These are phyloP conservation scores for Gallinago undulata DNA, from an alignment of 2,113 vertebrate genomes.

Conservation along the genomic window DNA sequence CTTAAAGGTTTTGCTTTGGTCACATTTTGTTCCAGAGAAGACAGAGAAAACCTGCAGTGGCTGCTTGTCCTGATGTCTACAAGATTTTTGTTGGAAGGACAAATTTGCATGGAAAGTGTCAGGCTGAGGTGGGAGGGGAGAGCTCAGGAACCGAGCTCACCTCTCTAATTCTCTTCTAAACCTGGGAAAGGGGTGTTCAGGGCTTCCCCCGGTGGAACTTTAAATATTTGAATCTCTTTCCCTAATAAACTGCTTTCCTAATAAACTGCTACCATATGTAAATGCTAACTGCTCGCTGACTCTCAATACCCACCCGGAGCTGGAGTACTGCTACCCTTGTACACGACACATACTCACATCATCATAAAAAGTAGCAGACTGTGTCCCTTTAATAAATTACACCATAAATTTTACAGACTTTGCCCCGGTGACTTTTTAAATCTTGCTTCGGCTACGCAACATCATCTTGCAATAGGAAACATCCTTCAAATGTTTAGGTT, in stretches of 20 bases:
- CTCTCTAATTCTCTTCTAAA: neutral
- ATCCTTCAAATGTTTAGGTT: slow-evolving; percentile 44
- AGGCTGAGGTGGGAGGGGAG: neutral
- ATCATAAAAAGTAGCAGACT: slow-evolving; percentile 41
- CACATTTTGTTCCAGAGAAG: neutral
- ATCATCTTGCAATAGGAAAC: slow-evolving; percentile 51
- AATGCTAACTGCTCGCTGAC: neutral
- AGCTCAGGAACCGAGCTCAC: neutral
- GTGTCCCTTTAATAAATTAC: slow-evolving; percentile 52
- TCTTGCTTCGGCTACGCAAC: slow-evolving; percentile 1
- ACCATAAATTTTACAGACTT: slow-evolving; percentile 57
- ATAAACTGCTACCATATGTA: slow-evolving; percentile 48
- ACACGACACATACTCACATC: neutral
- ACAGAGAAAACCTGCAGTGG: neutral
- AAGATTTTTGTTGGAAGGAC: neutral
- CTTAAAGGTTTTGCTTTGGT: neutral
- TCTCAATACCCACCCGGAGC: neutral
- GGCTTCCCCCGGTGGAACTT: neutral
- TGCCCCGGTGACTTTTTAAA: slow-evolving; percentile 33
- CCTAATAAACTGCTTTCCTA: slow-evolving; percentile 47
- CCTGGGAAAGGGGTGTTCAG: neutral
- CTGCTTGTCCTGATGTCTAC: rapidly evolving
- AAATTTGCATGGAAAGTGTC: neutral
- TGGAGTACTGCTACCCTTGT: neutral
- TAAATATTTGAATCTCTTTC: slow-evolving; percentile 31